phyloP scores from a whole-genome alignment of 1,140 invertebrate genomes.

The Zaprionus africanus region DNA sequence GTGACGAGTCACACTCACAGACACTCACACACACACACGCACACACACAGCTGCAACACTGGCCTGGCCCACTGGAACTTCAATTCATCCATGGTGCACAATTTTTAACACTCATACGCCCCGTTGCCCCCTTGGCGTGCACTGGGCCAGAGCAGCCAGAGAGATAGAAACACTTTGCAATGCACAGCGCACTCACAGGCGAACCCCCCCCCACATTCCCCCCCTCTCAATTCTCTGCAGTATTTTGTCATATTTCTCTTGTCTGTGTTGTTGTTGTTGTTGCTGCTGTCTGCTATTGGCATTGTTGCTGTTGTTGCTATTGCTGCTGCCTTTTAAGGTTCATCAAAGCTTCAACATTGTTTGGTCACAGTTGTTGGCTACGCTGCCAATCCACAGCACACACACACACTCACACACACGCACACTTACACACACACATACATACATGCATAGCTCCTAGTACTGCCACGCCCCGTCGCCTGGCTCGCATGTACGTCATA shows the following conservation, averaged over 20 bases:
- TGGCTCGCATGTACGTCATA: slow-evolving; percentile 59
- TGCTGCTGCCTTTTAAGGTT: slow-evolving; percentile 76
- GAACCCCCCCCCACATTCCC: background rate
- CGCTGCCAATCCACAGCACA: slow-evolving; percentile 40
- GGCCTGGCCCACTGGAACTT: slow-evolving; percentile 57
- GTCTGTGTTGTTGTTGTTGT: slow-evolving; percentile 25
- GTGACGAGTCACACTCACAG: slow-evolving; percentile 58
- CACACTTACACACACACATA: slow-evolving; percentile 1
- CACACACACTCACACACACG: background rate
- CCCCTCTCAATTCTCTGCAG: slow-evolving; percentile 23
- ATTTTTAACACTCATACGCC: slow-evolving; percentile 82
- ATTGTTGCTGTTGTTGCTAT: slow-evolving; percentile 31
- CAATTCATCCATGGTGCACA: slow-evolving; percentile 76
- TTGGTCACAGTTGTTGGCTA: slow-evolving; percentile 79
- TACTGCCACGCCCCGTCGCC: background rate
- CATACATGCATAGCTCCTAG: background rate
- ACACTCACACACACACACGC: slow-evolving; percentile 21
- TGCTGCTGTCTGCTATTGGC: slow-evolving; percentile 19
- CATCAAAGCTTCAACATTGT: slow-evolving; percentile 82
- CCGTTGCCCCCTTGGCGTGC: slow-evolving; percentile 69
- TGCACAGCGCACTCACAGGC: slow-evolving; percentile 23
- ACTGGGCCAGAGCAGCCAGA: slow-evolving; percentile 9
- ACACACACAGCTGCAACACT: slow-evolving; percentile 20
- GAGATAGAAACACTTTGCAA: slow-evolving; percentile 53
- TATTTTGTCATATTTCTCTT: slow-evolving; percentile 77